phyloP scores from a whole-genome alignment of 2,888 invertebrate species.

The Alloscopus bannaensis region DNA sequence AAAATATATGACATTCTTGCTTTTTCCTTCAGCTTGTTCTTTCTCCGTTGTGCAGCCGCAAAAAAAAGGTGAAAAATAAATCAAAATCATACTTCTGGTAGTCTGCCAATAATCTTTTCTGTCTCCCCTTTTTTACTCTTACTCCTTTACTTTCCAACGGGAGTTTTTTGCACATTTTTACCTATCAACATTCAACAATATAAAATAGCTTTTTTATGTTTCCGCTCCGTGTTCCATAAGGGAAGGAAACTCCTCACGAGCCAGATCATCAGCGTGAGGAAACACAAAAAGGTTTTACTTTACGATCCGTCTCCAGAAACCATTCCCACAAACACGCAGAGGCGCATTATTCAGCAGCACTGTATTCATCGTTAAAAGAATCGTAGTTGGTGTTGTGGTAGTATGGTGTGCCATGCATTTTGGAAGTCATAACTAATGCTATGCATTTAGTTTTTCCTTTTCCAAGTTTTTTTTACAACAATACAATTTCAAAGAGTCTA shows the following conservation, averaged over 20 bases:
- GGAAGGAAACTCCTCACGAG: constrained; percentile 42
- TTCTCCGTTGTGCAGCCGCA: not conserved
- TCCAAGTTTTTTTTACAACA: too few relatives aligned
- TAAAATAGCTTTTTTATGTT: constrained; percentile 49
- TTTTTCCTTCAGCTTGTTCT: not conserved
- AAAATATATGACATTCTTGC: not conserved
- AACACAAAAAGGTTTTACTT: constrained; percentile 36
- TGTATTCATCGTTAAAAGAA: too few relatives aligned
- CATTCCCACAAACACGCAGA: not conserved
- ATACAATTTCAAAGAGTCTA: too few relatives aligned
- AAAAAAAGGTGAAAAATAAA: constrained; percentile 33
- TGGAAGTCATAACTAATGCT: too few relatives aligned
- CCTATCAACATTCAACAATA: constrained; percentile 43
- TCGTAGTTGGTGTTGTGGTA: too few relatives aligned
- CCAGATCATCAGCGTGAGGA: constrained; percentile 41
- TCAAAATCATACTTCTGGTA: constrained; percentile 51
- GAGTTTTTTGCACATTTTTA: constrained; percentile 23
- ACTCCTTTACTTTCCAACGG: too few relatives aligned
- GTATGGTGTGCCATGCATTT: too few relatives aligned
- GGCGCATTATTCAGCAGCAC: too few relatives aligned
- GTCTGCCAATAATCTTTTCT: constrained; percentile 45
- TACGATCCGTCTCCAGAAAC: constrained; percentile 28
- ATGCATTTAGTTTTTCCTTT: too few relatives aligned
- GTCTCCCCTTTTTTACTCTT: constrained; percentile 23
- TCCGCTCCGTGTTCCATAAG: constrained; percentile 29